Evolutionary conservation across 2,888 invertebrate species (phyloP), one percentile per base, ranked within the genome.

Genomic region (Villa cingulata): DNA sequence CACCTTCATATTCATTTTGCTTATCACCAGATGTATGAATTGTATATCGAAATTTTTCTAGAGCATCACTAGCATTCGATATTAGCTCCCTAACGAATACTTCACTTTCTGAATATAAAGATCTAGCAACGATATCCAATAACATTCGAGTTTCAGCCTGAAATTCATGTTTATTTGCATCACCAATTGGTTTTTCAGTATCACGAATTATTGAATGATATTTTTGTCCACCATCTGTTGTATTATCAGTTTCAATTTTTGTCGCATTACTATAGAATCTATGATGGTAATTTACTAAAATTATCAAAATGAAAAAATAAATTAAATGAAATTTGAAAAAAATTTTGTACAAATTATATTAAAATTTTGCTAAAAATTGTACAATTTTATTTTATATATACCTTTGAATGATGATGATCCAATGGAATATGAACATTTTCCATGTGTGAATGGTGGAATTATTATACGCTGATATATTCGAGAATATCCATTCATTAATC

Each of bases 81-180:
- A 97, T 89, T 37, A 97, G 70, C 67, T 97, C 96, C 55, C 96
- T 77, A 14, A 97, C 81, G 64, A 97, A 97, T 10, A 97, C 94
- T 75, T 97, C 96, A 70, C 94, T 95, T 59, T 97, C 95, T 0
- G 96, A 96, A 70, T 97, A 97, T 36, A 97, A 72, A 1, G 96
- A 96, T 62, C 90, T 83, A 1, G 97, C 97, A 1, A 97, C 97
- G 68, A 97, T 97, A 65, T 97, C 94, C 43, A 97, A 70, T 37
- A 97, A 68, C 85, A 94, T 94, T 52, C 86, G 75, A 0, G 96
- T 97, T 72, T 97, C 97, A 0, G 97, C 96, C 68, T 96, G 91
- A 65, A 97, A 97, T 65, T 95, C 92, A 70, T 84, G 84, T 62
- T 83, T 85, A 58, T 80, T 79, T 17, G 57, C 53, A 0, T 55